Percentiles rank a stretch among this genome's conserved stretches.
Evolutionary conservation across 2,888 invertebrate species (phyloP).

Genomic region (Agonopterix alstromeriana): DNA sequence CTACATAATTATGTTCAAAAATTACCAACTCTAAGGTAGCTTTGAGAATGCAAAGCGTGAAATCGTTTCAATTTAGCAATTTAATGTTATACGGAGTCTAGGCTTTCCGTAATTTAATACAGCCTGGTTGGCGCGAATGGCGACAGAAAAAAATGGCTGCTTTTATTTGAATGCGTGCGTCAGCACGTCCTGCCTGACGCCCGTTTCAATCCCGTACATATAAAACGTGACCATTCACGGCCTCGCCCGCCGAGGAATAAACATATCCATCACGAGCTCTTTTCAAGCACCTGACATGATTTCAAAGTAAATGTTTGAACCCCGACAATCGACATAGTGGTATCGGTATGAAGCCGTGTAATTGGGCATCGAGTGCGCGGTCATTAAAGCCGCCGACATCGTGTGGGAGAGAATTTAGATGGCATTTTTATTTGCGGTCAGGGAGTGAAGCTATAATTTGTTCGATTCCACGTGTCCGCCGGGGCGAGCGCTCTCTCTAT

Average conservation of each 20-base stretch:
- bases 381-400: slow-evolving; percentile 31
- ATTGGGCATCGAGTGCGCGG: slow-evolving; percentile 29
- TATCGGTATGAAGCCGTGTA: slow-evolving; percentile 15
- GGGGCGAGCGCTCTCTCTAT: slow-evolving; percentile 14
- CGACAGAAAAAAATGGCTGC: slow-evolving; percentile 23
- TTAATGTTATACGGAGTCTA: slow-evolving; percentile 34
- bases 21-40: too few relatives aligned
- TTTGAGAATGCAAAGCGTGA: slow-evolving; percentile 10
- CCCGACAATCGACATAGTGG: not conserved
- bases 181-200: slow-evolving; percentile 41
- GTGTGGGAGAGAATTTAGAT: slow-evolving; percentile 36
- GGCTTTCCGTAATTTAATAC: slow-evolving; percentile 42
- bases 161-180: slow-evolving; percentile 47
- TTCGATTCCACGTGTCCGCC: slow-evolving; percentile 13
- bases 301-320: slow-evolving; percentile 17
- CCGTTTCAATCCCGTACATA: slow-evolving; percentile 51
- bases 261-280: slow-evolving; percentile 44
- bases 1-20: too few relatives aligned
- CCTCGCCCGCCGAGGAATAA: slow-evolving; percentile 39
- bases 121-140: slow-evolving; percentile 28
- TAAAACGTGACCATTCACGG: slow-evolving; percentile 64
- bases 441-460: slow-evolving; percentile 23
- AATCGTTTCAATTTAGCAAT: slow-evolving; percentile 25
- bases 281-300: slow-evolving; percentile 21
- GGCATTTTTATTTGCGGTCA: slow-evolving; percentile 40